Base-by-base conservation (phyloP, 2,888 invertebrate species). In the Xylocampa areola region DNA sequence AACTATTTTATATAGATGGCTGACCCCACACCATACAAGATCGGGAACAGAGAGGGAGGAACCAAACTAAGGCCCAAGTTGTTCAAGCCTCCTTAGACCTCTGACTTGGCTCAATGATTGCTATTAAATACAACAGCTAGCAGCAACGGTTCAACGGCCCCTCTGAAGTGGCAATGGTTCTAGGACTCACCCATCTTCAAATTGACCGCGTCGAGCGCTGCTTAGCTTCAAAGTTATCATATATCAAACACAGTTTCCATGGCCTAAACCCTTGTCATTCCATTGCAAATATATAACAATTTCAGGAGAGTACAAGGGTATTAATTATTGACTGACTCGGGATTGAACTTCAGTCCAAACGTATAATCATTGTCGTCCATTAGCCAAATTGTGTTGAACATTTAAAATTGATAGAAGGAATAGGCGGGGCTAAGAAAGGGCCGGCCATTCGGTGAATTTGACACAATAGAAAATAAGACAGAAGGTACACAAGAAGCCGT, bases 401-500 rank as follows among this genome's bases (percentile, higher is more conserved):
- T 69, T 69, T 52, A 66, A 69, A 58, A 66, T 65, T 69, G 65
- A 69, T 69, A 35, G 41, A 50, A 40, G 49, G 30, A 64, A 52
- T 53, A 16, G 57, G 49, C 17, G 35, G 37, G n/a, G 41, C 23
- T 44, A 17, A 40, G 13, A 8, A 36, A 35, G 47, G 66, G 35
- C 50, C 13, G 21, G 36, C 6, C 16, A 6, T 37, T 50, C 27
- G 36, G 27, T 19, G 13, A 40, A 23, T 27, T 19, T 14, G 14
- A 1, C 4, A 13, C 2, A 10, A 2, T n/a, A n/a, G 4, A 13
- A 0, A 8, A 0, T 3, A 4, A 0, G n/a, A 1, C 19, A 57
- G 45, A 45, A 64, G 63, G 14, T 25, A 0, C 7, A 58, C 7
- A 13, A 30, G 4, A 4, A n/a, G n/a, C n/a, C n/a, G n/a, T n/a